Evolutionary conservation across 2,797 vertebrate genomes (phyloP), one percentile per base, ranked within the genome.

Genomic region (Sciaenops ocellatus): DNA sequence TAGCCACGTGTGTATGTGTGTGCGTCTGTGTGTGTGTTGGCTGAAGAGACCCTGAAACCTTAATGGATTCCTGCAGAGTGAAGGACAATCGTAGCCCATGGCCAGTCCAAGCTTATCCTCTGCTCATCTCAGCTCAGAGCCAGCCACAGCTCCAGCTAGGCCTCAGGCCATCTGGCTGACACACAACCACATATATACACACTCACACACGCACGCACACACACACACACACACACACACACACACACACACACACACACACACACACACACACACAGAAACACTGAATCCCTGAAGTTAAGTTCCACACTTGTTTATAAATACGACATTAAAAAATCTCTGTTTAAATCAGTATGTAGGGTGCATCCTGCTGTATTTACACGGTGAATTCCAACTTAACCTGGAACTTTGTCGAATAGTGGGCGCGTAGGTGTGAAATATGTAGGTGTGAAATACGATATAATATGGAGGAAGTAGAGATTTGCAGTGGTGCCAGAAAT

Each of bases 61-160:
- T 93, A 93, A 93, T 92, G 90, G 89, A 92, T 94, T 92, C 92
- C 91, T 93, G 87, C 79, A 88, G 91, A 91, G 88, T 88, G 93
- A 94, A 93, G 93, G 93, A 93, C 93, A 93, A 88, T 88, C 65
- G 63, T 93, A 90, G 92, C 93, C 93, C 86, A 89, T 89, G 91
- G 93, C 92, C 90, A 87, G 89, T 90, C 88, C 90, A 90, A 88
- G 85, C 90, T 92, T 92, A 92, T 94, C 92, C 93, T 87, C 83
- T 82, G 86, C 91, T 93, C 93, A 93, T 92, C 90, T 94, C 88
- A 89, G 76, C 90, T 92, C 88, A 88, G 90, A 92, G 90, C 85
- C 86, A 89, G 87, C 82, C 87, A 81, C 80, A 71, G 85, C 87
- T 89, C 89, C 78, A 93, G 87, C 85, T 82, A 92, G 90, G 90